phyloP scores from a whole-genome alignment of 2,797 vertebrate genomes.

The Crypturellus tataupa region DNA sequence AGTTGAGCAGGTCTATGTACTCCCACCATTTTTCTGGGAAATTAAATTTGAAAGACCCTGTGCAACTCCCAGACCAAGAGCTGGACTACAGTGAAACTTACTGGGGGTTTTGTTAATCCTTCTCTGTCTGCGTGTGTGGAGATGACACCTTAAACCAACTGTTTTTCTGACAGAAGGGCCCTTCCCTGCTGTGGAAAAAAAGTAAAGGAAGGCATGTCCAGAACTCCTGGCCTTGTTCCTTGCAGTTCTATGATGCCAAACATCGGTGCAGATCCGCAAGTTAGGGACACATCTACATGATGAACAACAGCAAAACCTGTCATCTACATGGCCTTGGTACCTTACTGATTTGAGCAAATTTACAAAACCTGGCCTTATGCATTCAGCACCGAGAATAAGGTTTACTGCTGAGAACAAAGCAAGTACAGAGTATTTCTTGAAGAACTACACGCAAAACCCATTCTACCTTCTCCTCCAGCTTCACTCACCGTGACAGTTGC shows the following conservation, averaged over 20 bases:
- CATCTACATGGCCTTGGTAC: not conserved
- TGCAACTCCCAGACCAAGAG: not conserved
- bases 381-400: not conserved
- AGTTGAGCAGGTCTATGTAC: not conserved
- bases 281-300: not conserved
- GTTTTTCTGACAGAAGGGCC: not conserved
- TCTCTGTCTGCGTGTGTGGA: fast-evolving
- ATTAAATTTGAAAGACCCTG: not conserved
- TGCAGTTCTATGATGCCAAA: not conserved
- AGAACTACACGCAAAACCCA: not conserved
- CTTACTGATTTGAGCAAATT: not conserved
- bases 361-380: not conserved
- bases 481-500: constrained; percentile 94
- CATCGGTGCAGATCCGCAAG: not conserved
- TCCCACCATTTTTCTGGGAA: not conserved
- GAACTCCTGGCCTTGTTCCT: not conserved
- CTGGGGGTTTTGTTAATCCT: not conserved
- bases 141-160: not conserved
- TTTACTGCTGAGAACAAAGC: not conserved
- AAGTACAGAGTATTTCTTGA: not conserved
- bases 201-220: not conserved
- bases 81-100: not conserved
- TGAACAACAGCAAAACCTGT: not conserved
- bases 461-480: not conserved
- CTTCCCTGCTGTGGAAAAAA: not conserved